Evolutionary conservation across 2,888 invertebrate genomes (phyloP), one percentile per base, ranked within the genome.

Genomic region (Neocrepidodera transversa): DNA sequence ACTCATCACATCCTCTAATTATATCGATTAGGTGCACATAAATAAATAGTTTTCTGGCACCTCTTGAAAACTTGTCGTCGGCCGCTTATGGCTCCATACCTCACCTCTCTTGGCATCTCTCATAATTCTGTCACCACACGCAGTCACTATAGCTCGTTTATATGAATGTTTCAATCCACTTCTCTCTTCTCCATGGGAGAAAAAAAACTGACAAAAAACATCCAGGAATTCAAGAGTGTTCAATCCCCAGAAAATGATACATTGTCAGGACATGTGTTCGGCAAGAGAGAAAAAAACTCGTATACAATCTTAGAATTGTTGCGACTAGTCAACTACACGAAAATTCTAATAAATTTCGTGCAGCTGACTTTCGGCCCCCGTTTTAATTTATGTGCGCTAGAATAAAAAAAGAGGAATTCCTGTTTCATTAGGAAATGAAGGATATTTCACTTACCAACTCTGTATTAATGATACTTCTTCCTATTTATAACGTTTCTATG

Each of bases 51-150:
- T n/a, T n/a, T n/a, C n/a, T n/a, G n/a, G n/a, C n/a, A n/a, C n/a
- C n/a, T n/a, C n/a, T n/a, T n/a, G n/a, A n/a, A n/a, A n/a, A n/a
- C n/a, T n/a, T n/a, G n/a, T n/a, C n/a, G n/a, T n/a, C n/a, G n/a
- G n/a, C 38, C 43, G 14, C 11, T 14, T 23, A 23, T 38, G 17
- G 13, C 10, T 35, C 73, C 73, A 74, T 75, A 72, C 67, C 72
- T 74, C 73, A 73, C 17, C 32, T 26, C 72, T 72, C 70, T 70
- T 71, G 67, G 68, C 70, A 71, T 71, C 73, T 70, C 75, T 78
- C 77, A 76, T 78, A 78, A 77, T 78, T 78, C 77, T 78, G 77
- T 78, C 78, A 76, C 77, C 77, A 69, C 75, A 74, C 71, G 75
- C 73, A 74, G 62, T 67, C 63, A 61, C 64, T n/a, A n/a, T 65